Evolutionary conservation across 2,888 invertebrate genomes (phyloP), one percentile per base, ranked within the genome.

Genomic region (Chrysomela aeneicollis): DNA sequence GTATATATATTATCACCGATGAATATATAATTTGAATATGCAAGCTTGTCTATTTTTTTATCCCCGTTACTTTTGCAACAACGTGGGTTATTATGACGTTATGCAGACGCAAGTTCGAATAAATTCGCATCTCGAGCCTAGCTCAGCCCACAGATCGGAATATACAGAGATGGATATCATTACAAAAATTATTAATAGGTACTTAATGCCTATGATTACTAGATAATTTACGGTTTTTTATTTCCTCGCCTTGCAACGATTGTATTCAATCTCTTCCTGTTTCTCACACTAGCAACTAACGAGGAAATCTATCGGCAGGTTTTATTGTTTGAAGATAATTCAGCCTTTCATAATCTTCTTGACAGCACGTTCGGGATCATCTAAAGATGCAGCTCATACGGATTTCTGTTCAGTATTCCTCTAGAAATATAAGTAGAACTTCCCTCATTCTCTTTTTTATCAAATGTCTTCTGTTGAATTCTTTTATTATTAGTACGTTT

Each of bases 201-300:
- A 64, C 64, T 64, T 64, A 60, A 64, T 64, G 52, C 57, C 60
- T 61, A 61, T 64, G 51, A 61, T 64, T 64, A 64, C 64, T 26
- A 35, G 47, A 51, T 64, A 64, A 61, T 64, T 64, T 61, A 60
- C 46, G 42, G 42, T 54, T 59, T 63, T 64, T 61, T 21, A 22
- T 57, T 22, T 26, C 26, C 46, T 47, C 37, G 46, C 26, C 12
- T 46, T 46, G 26, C 49, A 49, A 49, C 47, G 26, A 22, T 26
- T 21, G 47, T 6, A 57, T 22, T 26, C 18, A 46, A n/a, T 17
- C 47, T 57, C 57, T 57, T 57, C 57, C 57, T 57, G 57, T 46
- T 57, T 57, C 57, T 57, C 57, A 57, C 57, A 57, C 57, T 57
- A 26, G 19, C 46, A 22, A 42, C 19, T 21, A 15, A 55, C 19